Percentiles rank a stretch among this genome's conserved stretches.
phyloP scores from a whole-genome alignment of 2,888 invertebrate species.

The Sarcophaga variegata region DNA sequence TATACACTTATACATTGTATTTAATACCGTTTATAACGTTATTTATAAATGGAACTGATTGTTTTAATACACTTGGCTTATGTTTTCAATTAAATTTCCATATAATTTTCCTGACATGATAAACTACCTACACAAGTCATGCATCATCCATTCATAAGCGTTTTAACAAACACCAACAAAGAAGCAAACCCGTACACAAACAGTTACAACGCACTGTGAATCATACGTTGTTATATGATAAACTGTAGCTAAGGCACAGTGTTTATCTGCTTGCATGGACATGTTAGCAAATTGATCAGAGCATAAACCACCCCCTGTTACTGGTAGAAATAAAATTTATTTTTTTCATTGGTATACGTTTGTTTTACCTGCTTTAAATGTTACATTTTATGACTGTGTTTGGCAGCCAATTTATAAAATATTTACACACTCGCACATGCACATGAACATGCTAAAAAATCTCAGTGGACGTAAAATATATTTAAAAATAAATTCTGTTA shows the following conservation, averaged over 20 bases:
- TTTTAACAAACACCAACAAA: constrained; percentile 18
- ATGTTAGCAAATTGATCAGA: neutral
- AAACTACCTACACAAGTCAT: constrained; percentile 76
- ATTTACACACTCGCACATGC: constrained; percentile 15
- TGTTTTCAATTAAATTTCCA: constrained; percentile 80
- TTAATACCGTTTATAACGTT: constrained; percentile 23
- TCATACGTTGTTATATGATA: neutral
- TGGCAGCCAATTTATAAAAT: constrained; percentile 65
- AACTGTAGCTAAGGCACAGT: neutral
- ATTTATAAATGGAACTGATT: constrained; percentile 61
- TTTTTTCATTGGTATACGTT: neutral
- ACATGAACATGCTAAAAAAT: constrained; percentile 31
- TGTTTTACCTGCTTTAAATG: constrained; percentile 9
- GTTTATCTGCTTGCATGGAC: neutral
- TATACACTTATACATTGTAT: neutral
- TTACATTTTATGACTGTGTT: constrained; percentile 57
- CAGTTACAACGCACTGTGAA: neutral
- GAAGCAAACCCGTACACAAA: neutral
- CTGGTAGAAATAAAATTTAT: constrained; percentile 5
- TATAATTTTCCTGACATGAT: constrained; percentile 80
- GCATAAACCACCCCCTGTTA: neutral
- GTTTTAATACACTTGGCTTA: constrained; percentile 76
- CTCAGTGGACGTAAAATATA: constrained; percentile 59
- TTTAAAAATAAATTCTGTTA: no score
- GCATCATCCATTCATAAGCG: constrained; percentile 64